phyloP scores from a whole-genome alignment of 2,113 vertebrate genomes.

The Turdus rufiventris region DNA sequence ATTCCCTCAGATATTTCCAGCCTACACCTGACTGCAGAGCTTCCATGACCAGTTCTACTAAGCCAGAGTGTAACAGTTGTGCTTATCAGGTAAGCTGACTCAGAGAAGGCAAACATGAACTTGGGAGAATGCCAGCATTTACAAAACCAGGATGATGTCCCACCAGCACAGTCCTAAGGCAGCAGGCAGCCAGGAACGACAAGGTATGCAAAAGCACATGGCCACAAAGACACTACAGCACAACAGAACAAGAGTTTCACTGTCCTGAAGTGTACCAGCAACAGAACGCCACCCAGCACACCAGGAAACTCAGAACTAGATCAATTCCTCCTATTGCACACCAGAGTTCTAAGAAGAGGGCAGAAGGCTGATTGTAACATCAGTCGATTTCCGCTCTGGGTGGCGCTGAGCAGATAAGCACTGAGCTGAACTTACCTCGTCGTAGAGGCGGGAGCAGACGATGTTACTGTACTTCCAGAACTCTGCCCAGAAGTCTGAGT shows the following conservation, averaged over 20 bases:
- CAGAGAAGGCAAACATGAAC: neutral
- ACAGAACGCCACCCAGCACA: neutral
- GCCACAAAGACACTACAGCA: neutral
- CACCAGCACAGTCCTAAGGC: neutral
- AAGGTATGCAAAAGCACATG: accelerated
- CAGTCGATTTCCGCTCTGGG: neutral
- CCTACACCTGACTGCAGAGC: neutral
- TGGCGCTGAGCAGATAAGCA: neutral
- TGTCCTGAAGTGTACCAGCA: accelerated
- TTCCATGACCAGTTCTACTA: neutral
- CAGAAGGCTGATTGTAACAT: accelerated
- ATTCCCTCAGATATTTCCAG: neutral
- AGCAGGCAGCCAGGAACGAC: neutral
- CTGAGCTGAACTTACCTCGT: conserved; percentile 79
- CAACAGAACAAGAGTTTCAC: accelerated
- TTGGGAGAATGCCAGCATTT: neutral
- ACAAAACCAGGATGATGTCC: neutral
- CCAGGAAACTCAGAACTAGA: neutral
- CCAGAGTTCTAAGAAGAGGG: neutral
- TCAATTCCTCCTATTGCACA: accelerated
- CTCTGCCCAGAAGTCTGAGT: conserved; percentile 89
- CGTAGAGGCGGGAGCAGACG: conserved; percentile 79
- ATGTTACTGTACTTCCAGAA: conserved; percentile 92
- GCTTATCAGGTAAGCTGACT: neutral
- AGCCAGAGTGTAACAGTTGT: neutral